Percentiles rank a stretch among this genome's conserved stretches.
These are phyloP conservation scores for Platichthys flesus DNA, from an alignment of 2,113 vertebrate species.

Conservation along the genomic window DNA sequence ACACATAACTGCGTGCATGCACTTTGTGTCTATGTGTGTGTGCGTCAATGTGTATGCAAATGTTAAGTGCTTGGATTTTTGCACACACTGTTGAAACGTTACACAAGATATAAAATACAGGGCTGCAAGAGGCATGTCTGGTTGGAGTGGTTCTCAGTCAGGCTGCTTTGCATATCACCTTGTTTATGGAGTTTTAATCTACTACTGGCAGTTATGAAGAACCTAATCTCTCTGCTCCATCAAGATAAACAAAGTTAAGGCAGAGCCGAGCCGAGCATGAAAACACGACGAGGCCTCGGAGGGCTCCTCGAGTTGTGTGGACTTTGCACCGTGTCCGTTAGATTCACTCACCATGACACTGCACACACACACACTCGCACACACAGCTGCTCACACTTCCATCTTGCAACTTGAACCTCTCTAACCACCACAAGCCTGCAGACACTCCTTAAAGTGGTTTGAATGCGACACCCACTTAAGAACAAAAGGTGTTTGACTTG, in stretches of 20 bases:
- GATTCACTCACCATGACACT: slow-evolving; percentile 30
- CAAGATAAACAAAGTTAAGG: slow-evolving; percentile 54
- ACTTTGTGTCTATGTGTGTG: slow-evolving; percentile 35
- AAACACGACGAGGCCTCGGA: slow-evolving; percentile 1
- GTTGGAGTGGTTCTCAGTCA: slow-evolving; percentile 31
- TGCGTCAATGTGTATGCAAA: slow-evolving; percentile 16
- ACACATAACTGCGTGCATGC: slow-evolving; percentile 40
- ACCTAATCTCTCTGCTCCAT: slow-evolving; percentile 59
- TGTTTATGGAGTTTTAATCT: slow-evolving; percentile 48
- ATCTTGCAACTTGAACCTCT: slow-evolving; percentile 43
- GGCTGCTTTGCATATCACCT: slow-evolving; percentile 80
- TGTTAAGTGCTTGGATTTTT: slow-evolving; percentile 1
- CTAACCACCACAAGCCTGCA: slow-evolving; percentile 13
- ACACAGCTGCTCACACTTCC: slow-evolving; percentile 49
- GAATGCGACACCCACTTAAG: slow-evolving; percentile 54
- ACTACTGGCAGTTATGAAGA: slow-evolving; percentile 58
- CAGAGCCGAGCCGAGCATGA: neutral
- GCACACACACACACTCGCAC: slow-evolving; percentile 1
- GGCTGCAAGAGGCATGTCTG: slow-evolving; percentile 36
- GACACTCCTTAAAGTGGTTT: slow-evolving; percentile 63
- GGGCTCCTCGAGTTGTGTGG: slow-evolving; percentile 41
- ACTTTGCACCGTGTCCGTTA: slow-evolving; percentile 79
- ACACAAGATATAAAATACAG: slow-evolving; percentile 4
- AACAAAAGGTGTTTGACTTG: slow-evolving; percentile 66
- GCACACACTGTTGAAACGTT: neutral